A percentile compares a stretch with the other conserved stretches of the same genome.
Evolutionary conservation across 1,140 invertebrate species (phyloP).

Genomic region (Drosophila persimilis): DNA sequence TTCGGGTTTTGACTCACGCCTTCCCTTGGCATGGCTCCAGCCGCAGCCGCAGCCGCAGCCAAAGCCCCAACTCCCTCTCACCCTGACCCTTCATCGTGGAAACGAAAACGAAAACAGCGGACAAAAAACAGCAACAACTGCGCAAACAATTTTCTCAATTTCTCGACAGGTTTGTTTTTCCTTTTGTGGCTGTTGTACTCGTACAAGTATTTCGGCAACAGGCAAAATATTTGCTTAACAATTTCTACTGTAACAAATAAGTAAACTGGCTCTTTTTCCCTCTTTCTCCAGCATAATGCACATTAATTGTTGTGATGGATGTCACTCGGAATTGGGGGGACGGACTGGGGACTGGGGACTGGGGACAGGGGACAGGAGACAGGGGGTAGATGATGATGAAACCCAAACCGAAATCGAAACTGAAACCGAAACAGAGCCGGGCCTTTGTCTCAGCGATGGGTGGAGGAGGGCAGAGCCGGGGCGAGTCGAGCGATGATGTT

Average conservation of each 20-base stretch:
- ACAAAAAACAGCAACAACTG: constrained; percentile 34
- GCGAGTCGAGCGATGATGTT: constrained; percentile 32
- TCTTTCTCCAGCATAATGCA: constrained; percentile 60
- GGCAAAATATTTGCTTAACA: constrained; percentile 75
- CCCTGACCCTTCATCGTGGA: constrained; percentile 46
- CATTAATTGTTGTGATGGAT: constrained; percentile 69
- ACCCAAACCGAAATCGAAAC: constrained; percentile 18
- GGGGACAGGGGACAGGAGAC: background rate
- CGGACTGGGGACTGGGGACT: background rate
- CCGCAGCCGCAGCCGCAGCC: too few species aligned
- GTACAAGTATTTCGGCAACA: constrained; percentile 4
- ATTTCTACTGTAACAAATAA: constrained; percentile 77
- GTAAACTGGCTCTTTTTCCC: constrained; percentile 35
- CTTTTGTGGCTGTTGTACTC: constrained; percentile 4
- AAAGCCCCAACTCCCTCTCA: background rate
- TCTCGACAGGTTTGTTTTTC: constrained; percentile 68
- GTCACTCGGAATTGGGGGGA: background rate
- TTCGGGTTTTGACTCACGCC: constrained; percentile 53
- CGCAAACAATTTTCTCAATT: constrained; percentile 68
- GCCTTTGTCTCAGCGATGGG: constrained; percentile 48
- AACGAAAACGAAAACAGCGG: constrained; percentile 69
- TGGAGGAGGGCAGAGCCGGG: background rate
- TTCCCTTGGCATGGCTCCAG: constrained; percentile 32
- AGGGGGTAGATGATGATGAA: constrained; percentile 28
- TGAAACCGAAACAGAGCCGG: constrained; percentile 47